Evolutionary conservation across 2,888 invertebrate genomes (phyloP), one percentile per base, ranked within the genome.

Genomic region (Mimumesa dahlbomi): DNA sequence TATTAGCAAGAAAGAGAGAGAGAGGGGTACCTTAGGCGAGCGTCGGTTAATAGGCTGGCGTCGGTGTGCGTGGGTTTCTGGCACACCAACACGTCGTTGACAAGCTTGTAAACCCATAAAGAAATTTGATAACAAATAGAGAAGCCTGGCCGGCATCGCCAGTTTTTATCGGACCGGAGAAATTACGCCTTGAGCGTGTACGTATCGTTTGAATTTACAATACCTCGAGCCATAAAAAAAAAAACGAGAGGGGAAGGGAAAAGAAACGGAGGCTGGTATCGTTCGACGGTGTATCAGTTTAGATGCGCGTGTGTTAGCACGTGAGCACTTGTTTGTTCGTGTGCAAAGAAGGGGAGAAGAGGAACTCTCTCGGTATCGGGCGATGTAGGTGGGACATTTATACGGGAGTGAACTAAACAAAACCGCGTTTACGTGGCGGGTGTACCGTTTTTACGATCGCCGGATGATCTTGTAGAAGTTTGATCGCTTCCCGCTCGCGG

Each of bases 61-160:
- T 31, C 54, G 54, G 62, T 53, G 49, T 53, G 40, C 25, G 68
- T 40, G 56, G 38, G 62, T 61, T 72, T 49, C 61, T 56, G 56
- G 52, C 67, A 57, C 67, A 65, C 64, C 62, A 56, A 70, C 69
- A 65, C 75, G 75, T 74, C 81, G 84, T 82, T 84, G 84, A 84
- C 84, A 81, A 81, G 79, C 87, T 85, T 85, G 87, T 88, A 88
- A 88, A 88, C 78, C 84, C 86, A 88, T 88, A 88, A 88, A 88
- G 87, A 88, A 88, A 88, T 87, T 87, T 86, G 83, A 86, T 87
- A 87, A 88, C 87, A 87, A 88, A 88, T 87, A 85, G 79, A 83
- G 79, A 68, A 69, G 46, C 58, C 34, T 56, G 62, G 42, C 52
- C 45, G 57, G 65, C 66, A 63, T 58, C 65, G 74, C 58, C 54